Percentiles rank a stretch among this genome's conserved stretches.
phyloP scores from a whole-genome alignment of 2,113 vertebrate species.

The Anoura caudifer region DNA sequence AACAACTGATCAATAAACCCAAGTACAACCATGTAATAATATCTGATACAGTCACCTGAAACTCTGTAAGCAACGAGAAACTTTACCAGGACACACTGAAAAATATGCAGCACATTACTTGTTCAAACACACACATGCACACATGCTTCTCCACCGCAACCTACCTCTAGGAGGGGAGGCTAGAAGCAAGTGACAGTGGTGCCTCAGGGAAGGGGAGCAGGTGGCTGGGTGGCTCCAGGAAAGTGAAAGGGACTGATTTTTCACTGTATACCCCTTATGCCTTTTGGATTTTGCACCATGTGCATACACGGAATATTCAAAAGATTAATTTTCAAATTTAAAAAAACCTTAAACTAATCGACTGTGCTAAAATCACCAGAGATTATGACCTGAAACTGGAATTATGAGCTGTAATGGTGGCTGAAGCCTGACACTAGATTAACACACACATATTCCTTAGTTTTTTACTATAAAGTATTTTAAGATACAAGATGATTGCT shows the following conservation, averaged over 20 bases:
- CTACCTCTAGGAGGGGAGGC: not conserved
- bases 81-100: not conserved
- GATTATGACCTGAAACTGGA: not conserved
- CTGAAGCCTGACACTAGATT: not conserved
- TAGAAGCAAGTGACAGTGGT: not conserved
- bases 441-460: not conserved
- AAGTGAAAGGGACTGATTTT: not conserved
- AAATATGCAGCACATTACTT: not conserved
- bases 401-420: not conserved
- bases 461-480: not conserved
- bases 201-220: not conserved
- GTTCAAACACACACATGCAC: not conserved
- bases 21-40: not conserved
- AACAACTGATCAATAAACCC: slow-evolving; percentile 5
- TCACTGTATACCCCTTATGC: not conserved
- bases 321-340: slow-evolving; percentile 16
- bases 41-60: not conserved
- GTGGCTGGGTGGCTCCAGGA: not conserved
- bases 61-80: not conserved
- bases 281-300: not conserved
- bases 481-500: not conserved
- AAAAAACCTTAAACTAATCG: slow-evolving; percentile 13
- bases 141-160: not conserved
- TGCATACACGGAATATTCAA: not conserved
- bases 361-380: not conserved